Evolutionary conservation across 1,140 invertebrate species (phyloP).

Genomic region (Anoplolepis gracilipes): DNA sequence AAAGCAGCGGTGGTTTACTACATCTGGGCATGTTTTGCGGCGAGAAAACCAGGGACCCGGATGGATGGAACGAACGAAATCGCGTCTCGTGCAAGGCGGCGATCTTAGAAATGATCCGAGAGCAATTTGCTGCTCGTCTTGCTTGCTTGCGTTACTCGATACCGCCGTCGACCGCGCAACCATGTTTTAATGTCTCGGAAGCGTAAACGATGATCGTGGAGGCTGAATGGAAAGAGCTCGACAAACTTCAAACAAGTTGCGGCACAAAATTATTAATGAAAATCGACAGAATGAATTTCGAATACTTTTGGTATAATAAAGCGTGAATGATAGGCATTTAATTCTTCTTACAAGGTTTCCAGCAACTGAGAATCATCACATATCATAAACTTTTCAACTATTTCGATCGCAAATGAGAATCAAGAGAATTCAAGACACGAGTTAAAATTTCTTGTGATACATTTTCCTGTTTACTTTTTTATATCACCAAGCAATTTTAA

Average conservation of each 20-base stretch:
- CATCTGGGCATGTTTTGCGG: constrained; percentile 41
- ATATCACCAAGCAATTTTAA: not conserved
- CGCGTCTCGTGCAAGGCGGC: constrained; percentile 26
- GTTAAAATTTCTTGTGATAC: no score
- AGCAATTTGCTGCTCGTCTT: constrained; percentile 34
- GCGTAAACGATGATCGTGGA: not conserved
- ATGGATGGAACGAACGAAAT: constrained; percentile 37
- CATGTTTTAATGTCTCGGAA: constrained; percentile 44
- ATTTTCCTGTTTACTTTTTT: no score
- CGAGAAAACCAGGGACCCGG: constrained; percentile 34
- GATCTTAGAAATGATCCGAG: constrained; percentile 52
- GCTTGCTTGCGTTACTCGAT: not conserved
- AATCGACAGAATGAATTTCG: not conserved
- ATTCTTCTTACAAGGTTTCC: not conserved
- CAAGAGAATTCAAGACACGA: no score
- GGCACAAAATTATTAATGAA: not conserved
- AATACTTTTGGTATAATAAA: not conserved
- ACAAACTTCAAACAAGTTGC: constrained; percentile 27
- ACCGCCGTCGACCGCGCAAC: not conserved
- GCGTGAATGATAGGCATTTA: not conserved
- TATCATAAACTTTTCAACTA: not conserved
- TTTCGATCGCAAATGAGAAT: no score
- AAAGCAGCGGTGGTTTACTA: constrained; percentile 48
- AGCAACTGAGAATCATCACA: not conserved
- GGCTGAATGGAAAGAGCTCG: not conserved